phyloP scores from a whole-genome alignment of 1,140 invertebrate species.

The Lordiphosa clarofinis region DNA sequence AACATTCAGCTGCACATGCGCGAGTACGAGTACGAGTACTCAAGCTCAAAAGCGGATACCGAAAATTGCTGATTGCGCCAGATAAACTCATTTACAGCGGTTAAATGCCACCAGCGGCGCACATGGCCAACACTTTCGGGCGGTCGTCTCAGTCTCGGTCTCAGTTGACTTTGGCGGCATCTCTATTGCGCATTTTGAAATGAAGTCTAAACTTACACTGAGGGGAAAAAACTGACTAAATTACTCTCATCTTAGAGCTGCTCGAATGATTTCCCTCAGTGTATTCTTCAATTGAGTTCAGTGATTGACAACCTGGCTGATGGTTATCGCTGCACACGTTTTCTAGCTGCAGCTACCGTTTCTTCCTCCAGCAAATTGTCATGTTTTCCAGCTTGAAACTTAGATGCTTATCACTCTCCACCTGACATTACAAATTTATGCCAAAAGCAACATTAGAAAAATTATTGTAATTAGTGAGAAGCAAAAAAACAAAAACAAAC shows the following conservation, averaged over 20 bases:
- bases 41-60: slow-evolving; percentile 70
- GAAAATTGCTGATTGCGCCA: slow-evolving; percentile 78
- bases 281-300: slow-evolving; percentile 18
- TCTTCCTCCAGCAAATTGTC: slow-evolving; percentile 57
- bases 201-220: slow-evolving; percentile 21
- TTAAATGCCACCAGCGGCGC: slow-evolving; percentile 77
- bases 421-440: slow-evolving; percentile 73
- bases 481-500: slow-evolving; percentile 5
- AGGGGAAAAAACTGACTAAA: not conserved
- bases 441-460: slow-evolving; percentile 65
- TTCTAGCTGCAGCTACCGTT: slow-evolving; percentile 36
- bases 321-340: slow-evolving; percentile 63
- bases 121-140: slow-evolving; percentile 71
- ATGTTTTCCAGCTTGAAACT: slow-evolving; percentile 34
- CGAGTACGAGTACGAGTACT: slow-evolving; percentile 7
- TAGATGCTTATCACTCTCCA: slow-evolving; percentile 54
- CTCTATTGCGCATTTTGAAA: slow-evolving; percentile 64
- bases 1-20: slow-evolving; percentile 77
- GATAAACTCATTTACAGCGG: slow-evolving; percentile 79
- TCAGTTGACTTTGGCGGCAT: slow-evolving; percentile 24
- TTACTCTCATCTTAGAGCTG: no score
- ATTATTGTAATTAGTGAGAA: slow-evolving; percentile 64
- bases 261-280: slow-evolving; percentile 4
- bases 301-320: slow-evolving; percentile 63
- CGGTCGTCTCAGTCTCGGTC: slow-evolving; percentile 34